A percentile compares a stretch with the other conserved stretches of the same genome.
Evolutionary conservation across 30 jellyfish, hydroid and myxozoan species (phyloP).

Genomic region (Chrysaora quinquecirrha): DNA sequence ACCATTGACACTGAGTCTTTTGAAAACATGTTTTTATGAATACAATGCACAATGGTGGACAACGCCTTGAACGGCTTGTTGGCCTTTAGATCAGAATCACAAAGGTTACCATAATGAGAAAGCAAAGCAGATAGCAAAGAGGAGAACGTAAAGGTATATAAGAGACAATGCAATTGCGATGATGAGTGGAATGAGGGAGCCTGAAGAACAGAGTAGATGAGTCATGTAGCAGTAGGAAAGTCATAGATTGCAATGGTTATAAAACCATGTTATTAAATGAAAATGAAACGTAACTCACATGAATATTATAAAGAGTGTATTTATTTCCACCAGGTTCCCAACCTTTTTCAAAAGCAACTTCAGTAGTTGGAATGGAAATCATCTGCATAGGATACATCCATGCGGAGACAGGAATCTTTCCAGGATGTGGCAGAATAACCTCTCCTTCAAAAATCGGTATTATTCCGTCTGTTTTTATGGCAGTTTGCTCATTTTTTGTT

Average conservation of each 20-base stretch:
- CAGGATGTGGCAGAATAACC: slow-evolving; percentile 84
- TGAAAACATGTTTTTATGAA: no score
- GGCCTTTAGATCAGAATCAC: no score
- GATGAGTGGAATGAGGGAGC: no score
- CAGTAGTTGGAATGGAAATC: slow-evolving; percentile 91
- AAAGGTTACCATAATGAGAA: no score
- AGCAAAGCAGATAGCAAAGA: no score
- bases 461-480: slow-evolving; percentile 10
- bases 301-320: slow-evolving; percentile 87
- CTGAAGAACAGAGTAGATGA: no score
- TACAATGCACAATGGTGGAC: no score
- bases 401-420: slow-evolving; percentile 83
- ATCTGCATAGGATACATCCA: slow-evolving; percentile 97
- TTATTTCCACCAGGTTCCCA: slow-evolving; percentile 99
- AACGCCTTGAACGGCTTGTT: no score
- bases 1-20: no score
- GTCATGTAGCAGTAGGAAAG: no score
- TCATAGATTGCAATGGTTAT: background rate
- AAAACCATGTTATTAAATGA: background rate
- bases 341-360: slow-evolving; percentile 95
- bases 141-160: no score
- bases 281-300: slow-evolving; percentile 59
- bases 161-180: no score
- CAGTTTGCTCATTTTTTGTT: background rate
- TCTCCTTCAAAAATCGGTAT: slow-evolving; percentile 89